Evolutionary conservation across 2,888 invertebrate genomes (phyloP), one percentile per base, ranked within the genome.

Genomic region (Phortica magna): DNA sequence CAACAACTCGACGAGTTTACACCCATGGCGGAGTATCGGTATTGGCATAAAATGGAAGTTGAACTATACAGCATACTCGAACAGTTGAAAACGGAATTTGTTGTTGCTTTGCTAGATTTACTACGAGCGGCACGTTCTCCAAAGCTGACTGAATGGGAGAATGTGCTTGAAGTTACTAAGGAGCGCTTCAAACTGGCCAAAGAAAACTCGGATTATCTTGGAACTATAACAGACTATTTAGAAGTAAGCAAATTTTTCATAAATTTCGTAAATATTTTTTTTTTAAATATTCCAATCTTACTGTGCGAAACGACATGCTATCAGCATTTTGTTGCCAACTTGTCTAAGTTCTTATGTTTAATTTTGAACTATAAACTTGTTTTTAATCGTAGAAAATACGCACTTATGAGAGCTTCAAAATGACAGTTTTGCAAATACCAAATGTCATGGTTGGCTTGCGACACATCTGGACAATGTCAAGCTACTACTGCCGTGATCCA

Each of bases 391-490:
- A 95, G 95, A 94, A 95, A 78, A 94, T 96, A 78, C 94, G 95
- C 79, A 94, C 94, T 77, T 94, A 95, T 48, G 94, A 94, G 0
- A 94, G 95, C 41, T 95, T 97, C 78, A 93, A 94, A 76, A 94
- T 94, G 89, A 95, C 97, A 22, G 93, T 94, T 12, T 95, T 96
- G 59, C 94, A 95, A 6, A 93, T 98, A 41, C 96, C 96, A 0
- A 94, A 95, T 76, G 92, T 98, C 79, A 96, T 97, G 93, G 96
- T 97, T 80, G 96, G 97, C 1, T 91, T 98, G 57, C 95, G 96
- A 83, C 95, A 98, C 94, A 96, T 98, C 88, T 98, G 98, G 98
- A 95, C 98, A 72, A 94, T 98, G 74, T 98, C 98, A 0, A 93
- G 94, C 73, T 96, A 97, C 85, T 98, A 96, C 90, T 95, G 96